Base-by-base conservation (phyloP, 2,888 invertebrate genomes). In the Romanomermis culicivorax region DNA sequence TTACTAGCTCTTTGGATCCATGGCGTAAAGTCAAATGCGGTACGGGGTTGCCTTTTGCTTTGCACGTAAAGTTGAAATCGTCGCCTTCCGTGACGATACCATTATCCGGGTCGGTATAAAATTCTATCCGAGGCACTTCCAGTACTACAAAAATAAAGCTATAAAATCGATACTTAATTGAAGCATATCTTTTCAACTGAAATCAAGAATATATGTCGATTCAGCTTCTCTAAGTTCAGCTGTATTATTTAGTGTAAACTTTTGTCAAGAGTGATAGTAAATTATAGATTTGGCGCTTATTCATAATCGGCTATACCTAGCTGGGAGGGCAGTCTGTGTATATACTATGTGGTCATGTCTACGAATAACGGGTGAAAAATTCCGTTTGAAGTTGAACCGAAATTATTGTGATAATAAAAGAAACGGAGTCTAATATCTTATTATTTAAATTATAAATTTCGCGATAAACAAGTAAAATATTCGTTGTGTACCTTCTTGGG, bases 121-220 rank as follows among this genome's bases (percentile, higher is more conserved):
- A 24, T 25, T 42, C 42, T 7, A 26, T 48, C 20, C 24, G 24
- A 24, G 53, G 53, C 11, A 26, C n/a, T 2, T 4, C 7, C 3
- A 23, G 49, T 11, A 25, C 53, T 53, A 26, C 23, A 42, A 50
- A 42, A 51, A 47, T 51, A 45, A n/a, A 45, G 45, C 45, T 7
- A 7, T 36, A 11, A 17, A 36, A 36, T 17, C 36, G 36, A 36
- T n/a, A n/a, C n/a, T n/a, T n/a, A n/a, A n/a, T n/a, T n/a, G n/a
- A n/a, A n/a, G n/a, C n/a, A n/a, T n/a, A n/a, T n/a, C n/a, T n/a
- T n/a, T n/a, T n/a, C n/a, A n/a, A n/a, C n/a, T n/a, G n/a, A n/a
- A n/a, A n/a, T n/a, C n/a, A n/a, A n/a, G n/a, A n/a, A n/a, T n/a
- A n/a, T n/a, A n/a, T n/a, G n/a, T n/a, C n/a, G n/a, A n/a, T n/a